Evolutionary conservation across 2,113 vertebrate genomes (phyloP), one percentile per base, ranked within the genome.

Genomic region (Thamnaconus septentrionalis): DNA sequence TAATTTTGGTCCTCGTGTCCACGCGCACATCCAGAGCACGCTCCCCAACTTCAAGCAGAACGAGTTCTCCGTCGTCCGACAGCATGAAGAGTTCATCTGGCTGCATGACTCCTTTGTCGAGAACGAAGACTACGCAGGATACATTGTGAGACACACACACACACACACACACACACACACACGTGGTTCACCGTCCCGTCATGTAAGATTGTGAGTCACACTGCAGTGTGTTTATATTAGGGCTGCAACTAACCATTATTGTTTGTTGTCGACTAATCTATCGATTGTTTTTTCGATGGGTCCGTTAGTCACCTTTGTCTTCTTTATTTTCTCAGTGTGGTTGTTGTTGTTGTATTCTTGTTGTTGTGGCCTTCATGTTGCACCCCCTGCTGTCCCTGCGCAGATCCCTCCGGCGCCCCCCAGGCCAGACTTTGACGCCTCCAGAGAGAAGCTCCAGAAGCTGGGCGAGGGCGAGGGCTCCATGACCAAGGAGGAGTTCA

Each of bases 401-500:
- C 61, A 99, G 97, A 99, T 99, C 81, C 97, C 97, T 7, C 97
- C 97, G 6, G 97, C 96, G 53, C 97, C 97, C 51, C 97, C 97
- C 52, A 93, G 94, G 82, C 97, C 97, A 62, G 97, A 99, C 89
- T 99, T 99, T 42, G 97, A 99, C 90, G 96, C 97, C 3, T 99
- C 97, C 68, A 93, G 97, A 81, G 97, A 99, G 88, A 99, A 99
- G 88, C 84, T 99, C 41, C 97, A 99, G 92, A 98, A 98, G 71
- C 92, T 99, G 63, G 97, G 97, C 44, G 97, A 99, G 87, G 97
- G 97, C 50, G 97, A 99, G 87, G 96, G 96, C 5, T 98, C 97
- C 6, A 98, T 99, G 97, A 99, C 97, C 63, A 99, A 99, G 89
- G 97, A 99, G 79, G 97, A 99, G 82, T 99, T 98, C 87, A 98